Evolutionary conservation across 1,140 invertebrate genomes (phyloP), one percentile per base, ranked within the genome.

Genomic region (Orchesella cincta): DNA sequence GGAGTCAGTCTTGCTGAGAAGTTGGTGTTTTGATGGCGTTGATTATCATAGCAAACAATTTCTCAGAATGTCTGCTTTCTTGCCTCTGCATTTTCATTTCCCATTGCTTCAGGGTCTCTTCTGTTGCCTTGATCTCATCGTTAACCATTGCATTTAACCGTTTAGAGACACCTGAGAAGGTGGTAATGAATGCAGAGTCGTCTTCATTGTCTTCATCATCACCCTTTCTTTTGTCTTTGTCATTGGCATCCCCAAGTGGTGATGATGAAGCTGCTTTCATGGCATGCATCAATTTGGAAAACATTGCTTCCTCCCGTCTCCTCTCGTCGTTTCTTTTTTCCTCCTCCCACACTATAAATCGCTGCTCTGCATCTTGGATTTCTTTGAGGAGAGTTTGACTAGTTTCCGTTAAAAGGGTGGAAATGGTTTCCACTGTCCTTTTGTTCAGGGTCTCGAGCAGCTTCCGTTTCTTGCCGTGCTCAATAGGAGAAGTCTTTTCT

Each of bases 11-110:
- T n/a, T n/a, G n/a, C n/a, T n/a, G n/a, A n/a, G n/a, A n/a, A n/a
- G n/a, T n/a, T n/a, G 62, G 23, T 29, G 62, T 67, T 67, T 67
- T 67, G 33, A 67, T 67, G 5, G 62, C 62, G 29, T 67, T 67
- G 62, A 67, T 67, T 31, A 67, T 67, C 62, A 67, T 67, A 12
- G 26, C 62, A 33, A 67, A 67, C 8, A 67, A 29, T 23, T 67
- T 67, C 33, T 67, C 62, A 2, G 62, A 31, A 29, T 67, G 62
- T 33, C 62, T 29, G 33, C 62, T 67, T 23, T 67, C 62, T 33
- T 67, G 62, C 26, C 62, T 2, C 23, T 67, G 62, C 62, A 67
- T 67, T 67, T 67, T 67, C 28, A 31, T 29, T 23, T 67, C 62
- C 62, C 62, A 67, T 23, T 67, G 62, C 3, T 29, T 3, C n/a